These are phyloP conservation scores for Apocrypta bakeri DNA, from an alignment of 1,140 invertebrate species.

Conservation along the genomic window DNA sequence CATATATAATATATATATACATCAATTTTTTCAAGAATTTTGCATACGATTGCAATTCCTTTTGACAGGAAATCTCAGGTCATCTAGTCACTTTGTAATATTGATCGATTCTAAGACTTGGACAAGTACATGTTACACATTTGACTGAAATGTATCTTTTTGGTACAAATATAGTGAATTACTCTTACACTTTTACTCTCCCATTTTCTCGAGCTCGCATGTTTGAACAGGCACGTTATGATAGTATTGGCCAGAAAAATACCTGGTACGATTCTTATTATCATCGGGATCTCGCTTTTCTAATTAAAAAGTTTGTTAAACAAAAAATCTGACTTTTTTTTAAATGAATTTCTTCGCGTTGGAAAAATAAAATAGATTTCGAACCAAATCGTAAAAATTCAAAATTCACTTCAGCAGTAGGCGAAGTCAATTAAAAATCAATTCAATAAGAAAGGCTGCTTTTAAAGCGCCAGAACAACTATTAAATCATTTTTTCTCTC, in stretches of 20 bases:
- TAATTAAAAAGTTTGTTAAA: constrained; percentile 21
- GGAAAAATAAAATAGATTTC: constrained; percentile 34
- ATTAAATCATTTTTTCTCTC: constrained; percentile 16
- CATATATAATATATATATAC: constrained; percentile 23
- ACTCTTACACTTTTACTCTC: constrained; percentile 33
- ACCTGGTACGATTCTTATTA: constrained; percentile 19
- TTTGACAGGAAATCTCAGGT: constrained; percentile 26
- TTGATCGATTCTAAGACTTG: constrained; percentile 43
- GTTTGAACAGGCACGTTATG: constrained; percentile 51
- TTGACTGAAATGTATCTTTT: constrained; percentile 39
- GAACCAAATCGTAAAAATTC: constrained; percentile 17
- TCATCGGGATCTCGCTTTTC: not conserved
- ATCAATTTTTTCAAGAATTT: constrained; percentile 24
- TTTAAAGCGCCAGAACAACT: constrained; percentile 34
- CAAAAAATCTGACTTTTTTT: not conserved
- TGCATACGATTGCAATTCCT: constrained; percentile 18
- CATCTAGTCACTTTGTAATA: constrained; percentile 42
- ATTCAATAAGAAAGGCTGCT: constrained; percentile 26
- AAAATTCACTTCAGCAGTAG: constrained; percentile 38
- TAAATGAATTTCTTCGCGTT: constrained; percentile 16
- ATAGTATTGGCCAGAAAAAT: constrained; percentile 43
- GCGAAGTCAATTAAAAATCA: constrained; percentile 42
- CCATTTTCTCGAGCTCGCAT: constrained; percentile 37
- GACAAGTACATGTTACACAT: constrained; percentile 33
- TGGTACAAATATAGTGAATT: constrained; percentile 46